A percentile compares a stretch with the other conserved stretches of the same genome.
Conservation (phyloP, 2,113 vertebrate genomes). For the Dicaeum eximium region DNA sequence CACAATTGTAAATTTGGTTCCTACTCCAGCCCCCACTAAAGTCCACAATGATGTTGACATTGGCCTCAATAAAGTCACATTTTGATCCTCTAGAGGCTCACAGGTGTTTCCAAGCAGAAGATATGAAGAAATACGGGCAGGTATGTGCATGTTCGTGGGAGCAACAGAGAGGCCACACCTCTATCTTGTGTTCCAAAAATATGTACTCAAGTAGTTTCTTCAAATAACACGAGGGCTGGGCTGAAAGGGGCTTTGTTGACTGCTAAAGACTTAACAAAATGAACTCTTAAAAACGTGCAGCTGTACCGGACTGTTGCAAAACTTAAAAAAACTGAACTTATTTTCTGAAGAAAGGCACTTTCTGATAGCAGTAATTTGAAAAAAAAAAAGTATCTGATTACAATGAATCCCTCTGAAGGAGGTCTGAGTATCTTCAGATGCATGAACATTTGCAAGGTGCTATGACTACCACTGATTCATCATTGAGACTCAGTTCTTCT, state of each 20-base stretch:
- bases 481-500: background rate
- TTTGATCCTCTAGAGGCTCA: background rate
- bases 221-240: background rate
- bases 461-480: background rate
- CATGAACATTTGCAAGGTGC: background rate
- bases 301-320: background rate
- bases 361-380: background rate
- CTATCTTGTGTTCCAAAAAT: background rate
- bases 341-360: background rate
- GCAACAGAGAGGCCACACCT: background rate
- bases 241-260: background rate
- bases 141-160: background rate
- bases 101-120: background rate
- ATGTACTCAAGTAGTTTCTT: background rate
- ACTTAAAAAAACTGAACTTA: background rate
- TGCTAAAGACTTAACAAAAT: background rate
- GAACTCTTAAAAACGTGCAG: background rate
- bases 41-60: background rate
- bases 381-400: background rate
- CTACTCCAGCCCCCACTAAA: background rate
- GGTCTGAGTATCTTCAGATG: background rate
- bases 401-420: background rate
- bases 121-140: background rate
- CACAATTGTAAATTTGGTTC: background rate
- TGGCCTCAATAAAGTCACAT: background rate